Base-by-base conservation (phyloP, 2,797 vertebrate genomes). In the Rhinophrynus dorsalis region DNA sequence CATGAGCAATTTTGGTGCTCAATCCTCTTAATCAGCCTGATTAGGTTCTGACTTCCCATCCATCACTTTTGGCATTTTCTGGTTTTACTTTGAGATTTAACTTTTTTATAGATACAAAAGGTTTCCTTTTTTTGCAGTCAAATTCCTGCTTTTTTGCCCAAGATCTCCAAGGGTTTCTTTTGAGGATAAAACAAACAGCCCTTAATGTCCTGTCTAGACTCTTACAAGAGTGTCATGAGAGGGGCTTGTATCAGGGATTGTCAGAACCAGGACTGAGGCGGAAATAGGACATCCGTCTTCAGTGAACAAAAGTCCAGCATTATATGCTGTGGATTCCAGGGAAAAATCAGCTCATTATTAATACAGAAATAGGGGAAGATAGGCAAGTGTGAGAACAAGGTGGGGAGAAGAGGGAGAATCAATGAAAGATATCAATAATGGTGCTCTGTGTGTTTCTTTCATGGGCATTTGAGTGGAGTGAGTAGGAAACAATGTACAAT, bases 81-180 rank as follows among this genome's bases (percentile, higher is more conserved):
- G 44, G 51, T 52, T 52, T 59, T 40, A 57, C 48, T 65, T 65
- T 29, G 9, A 27, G 37, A 44, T 60, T 42, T 65, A 64, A 57
- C 30, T 64, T 64, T 65, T 64, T 7, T 15, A 29, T 4, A 42
- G 57, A 71, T 40, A n/a, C n/a, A n/a, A 62, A 70, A 71, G 45
- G 42, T 5, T 55, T 62, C 21, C 51, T 24, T 32, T 32, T 50
- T 71, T 52, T 66, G 54, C 24, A 51, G 69, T 52, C 55, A 45
- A 45, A 73, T 73, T 73, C 69, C 52, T 59, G 44, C 55, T 45
- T 73, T 73, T 73, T 66, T 73, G 32, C 45, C 69, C 55, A 9
- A 10, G 29, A 73, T 73, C 61, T n/a, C 61, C 69, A 59, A 59
- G 69, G 69, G 69, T 59, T 73, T 59, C 69, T 73, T 59, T 73